Evolutionary conservation across 2,888 invertebrate species (phyloP).

Genomic region (Empis stercorea): DNA sequence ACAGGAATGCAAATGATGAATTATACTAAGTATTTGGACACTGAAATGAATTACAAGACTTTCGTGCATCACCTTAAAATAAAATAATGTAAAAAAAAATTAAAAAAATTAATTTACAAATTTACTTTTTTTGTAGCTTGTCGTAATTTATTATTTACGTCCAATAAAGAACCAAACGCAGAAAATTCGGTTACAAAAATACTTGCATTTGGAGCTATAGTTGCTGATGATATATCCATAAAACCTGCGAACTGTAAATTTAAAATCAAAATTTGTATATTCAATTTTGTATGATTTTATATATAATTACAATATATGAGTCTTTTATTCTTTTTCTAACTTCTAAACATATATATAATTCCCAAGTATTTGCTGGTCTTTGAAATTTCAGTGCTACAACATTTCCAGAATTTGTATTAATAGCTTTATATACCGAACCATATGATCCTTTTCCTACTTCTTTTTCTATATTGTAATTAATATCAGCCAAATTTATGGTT

Average conservation of each 20-base stretch:
- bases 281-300: too few relatives aligned
- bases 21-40: constrained; percentile 71
- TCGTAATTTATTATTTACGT: constrained; percentile 64
- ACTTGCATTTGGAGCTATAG: constrained; percentile 70
- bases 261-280: neutral
- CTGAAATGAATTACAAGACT: constrained; percentile 67
- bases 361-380: constrained; percentile 85
- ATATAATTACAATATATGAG: constrained; percentile 44
- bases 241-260: constrained; percentile 46
- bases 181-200: constrained; percentile 74
- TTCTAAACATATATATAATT: constrained; percentile 83
- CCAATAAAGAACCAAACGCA: constrained; percentile 69
- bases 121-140: constrained; percentile 50
- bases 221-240: constrained; percentile 68
- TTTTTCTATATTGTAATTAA: constrained; percentile 53
- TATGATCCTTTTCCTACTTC: constrained; percentile 76
- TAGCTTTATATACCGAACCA: constrained; percentile 58
- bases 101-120: neutral
- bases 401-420: constrained; percentile 27
- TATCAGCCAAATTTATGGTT: constrained; percentile 41
- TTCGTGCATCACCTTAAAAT: constrained; percentile 48
- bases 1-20: constrained; percentile 73
- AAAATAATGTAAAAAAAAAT: neutral
- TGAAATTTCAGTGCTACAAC: constrained; percentile 72
- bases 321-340: constrained; percentile 56